Evolutionary conservation across 2,888 invertebrate species (phyloP).

Genomic region (Dryococelus australis): DNA sequence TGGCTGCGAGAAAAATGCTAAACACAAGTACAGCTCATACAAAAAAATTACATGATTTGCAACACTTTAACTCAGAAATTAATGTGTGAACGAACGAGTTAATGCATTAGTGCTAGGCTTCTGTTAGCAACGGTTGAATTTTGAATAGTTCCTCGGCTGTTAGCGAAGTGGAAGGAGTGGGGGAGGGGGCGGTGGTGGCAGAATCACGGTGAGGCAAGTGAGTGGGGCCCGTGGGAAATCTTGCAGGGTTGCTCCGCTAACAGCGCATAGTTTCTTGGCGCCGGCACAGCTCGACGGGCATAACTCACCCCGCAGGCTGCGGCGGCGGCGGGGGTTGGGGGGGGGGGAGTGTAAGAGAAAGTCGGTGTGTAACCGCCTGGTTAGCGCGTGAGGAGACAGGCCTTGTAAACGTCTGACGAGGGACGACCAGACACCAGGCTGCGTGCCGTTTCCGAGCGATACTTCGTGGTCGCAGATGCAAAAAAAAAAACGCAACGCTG

Average conservation of each 20-base stretch:
- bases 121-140: not conserved
- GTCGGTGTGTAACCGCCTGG: not conserved
- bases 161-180: not conserved
- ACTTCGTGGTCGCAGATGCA: too few species aligned
- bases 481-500: too few species aligned
- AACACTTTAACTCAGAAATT: too few species aligned
- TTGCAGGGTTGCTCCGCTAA: not conserved
- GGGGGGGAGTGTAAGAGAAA: not conserved
- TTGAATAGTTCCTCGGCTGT: not conserved
- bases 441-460: too few species aligned
- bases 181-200: not conserved
- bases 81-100: too few species aligned
- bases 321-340: not conserved
- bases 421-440: too few species aligned
- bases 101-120: not conserved
- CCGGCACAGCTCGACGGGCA: not conserved
- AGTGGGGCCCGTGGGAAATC: conserved; percentile 10
- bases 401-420: too few species aligned
- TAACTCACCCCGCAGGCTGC: not conserved
- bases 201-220: not conserved
- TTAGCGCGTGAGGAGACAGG: not conserved
- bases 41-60: too few species aligned
- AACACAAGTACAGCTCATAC: too few species aligned
- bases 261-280: not conserved
- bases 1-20: too few species aligned